Evolutionary conservation across 2,113 vertebrate species (phyloP).

Genomic region (Melanotaenia duboulayi): DNA sequence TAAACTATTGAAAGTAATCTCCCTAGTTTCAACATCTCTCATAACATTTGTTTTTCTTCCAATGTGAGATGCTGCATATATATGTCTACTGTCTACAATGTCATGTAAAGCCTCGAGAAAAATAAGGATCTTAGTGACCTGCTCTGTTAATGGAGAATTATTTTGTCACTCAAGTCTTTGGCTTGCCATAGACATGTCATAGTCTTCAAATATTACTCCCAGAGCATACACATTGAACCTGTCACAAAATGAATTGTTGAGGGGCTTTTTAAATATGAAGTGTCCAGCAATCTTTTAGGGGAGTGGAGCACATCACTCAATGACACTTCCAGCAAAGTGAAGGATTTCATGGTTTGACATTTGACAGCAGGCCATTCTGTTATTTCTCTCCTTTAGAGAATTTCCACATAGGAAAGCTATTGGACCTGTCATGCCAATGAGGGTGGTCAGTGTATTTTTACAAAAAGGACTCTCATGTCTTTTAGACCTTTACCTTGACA

Average conservation of each 20-base stretch:
- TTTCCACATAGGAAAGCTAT: neutral
- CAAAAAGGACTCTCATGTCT: neutral
- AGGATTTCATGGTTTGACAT: slow-evolving; percentile 42
- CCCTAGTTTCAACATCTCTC: neutral
- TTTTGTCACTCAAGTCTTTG: slow-evolving; percentile 66
- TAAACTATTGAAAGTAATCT: neutral
- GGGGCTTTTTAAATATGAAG: slow-evolving; percentile 63
- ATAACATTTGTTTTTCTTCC: neutral
- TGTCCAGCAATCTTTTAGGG: slow-evolving; percentile 54
- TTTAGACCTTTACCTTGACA: slow-evolving; percentile 20
- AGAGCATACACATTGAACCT: slow-evolving; percentile 49
- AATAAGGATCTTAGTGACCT: slow-evolving; percentile 46
- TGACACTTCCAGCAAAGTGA: slow-evolving; percentile 47
- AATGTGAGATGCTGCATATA: slow-evolving; percentile 1
- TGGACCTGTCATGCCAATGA: neutral
- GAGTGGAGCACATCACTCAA: slow-evolving; percentile 63
- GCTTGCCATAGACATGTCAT: slow-evolving; percentile 45
- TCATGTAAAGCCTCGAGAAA: slow-evolving; percentile 36
- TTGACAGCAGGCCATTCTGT: slow-evolving; percentile 47
- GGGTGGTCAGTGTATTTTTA: slow-evolving; percentile 18
- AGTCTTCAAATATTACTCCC: slow-evolving; percentile 49
- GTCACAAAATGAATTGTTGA: slow-evolving; percentile 67
- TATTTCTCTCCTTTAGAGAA: slow-evolving; percentile 24
- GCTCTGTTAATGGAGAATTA: slow-evolving; percentile 68
- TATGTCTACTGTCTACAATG: slow-evolving; percentile 6